Conservation (phyloP, 2,888 invertebrate species). For the Charanyca ferruginea region DNA sequence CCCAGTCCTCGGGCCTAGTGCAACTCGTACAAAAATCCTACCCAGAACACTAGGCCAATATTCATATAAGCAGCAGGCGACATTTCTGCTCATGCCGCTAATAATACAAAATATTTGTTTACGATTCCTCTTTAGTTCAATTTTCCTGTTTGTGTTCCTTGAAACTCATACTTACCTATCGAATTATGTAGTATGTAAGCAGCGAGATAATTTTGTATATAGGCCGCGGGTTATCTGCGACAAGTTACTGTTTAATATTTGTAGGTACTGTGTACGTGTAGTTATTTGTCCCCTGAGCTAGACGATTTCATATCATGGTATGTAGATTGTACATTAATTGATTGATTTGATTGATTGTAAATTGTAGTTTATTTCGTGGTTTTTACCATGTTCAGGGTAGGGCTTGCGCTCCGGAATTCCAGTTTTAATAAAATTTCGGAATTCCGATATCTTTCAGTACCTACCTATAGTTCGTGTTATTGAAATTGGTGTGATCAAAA, state of each 20-base stretch:
- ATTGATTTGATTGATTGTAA: no score
- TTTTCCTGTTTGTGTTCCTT: conserved; percentile 24
- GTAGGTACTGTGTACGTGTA: neutral
- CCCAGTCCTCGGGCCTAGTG: no score
- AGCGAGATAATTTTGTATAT: conserved; percentile 55
- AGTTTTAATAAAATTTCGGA: no score
- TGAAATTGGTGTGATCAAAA: no score
- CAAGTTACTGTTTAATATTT: conserved; percentile 17
- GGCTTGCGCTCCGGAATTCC: no score
- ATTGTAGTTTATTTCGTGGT: no score
- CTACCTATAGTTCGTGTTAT: no score
- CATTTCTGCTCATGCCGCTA: neutral
- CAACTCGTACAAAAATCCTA: no score
- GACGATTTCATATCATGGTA: neutral
- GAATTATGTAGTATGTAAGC: conserved; percentile 41
- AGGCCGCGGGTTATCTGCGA: conserved; percentile 53
- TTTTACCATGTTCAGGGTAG: no score
- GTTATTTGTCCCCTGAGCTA: conserved; percentile 5
- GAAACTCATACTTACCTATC: conserved; percentile 12
- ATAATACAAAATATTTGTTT: conserved; percentile 2
- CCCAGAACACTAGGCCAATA: no score
- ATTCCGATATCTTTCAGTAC: no score
- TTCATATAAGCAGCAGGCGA: neutral
- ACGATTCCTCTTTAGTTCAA: conserved; percentile 31
- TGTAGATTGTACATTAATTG: no score